Percentiles rank a stretch among this genome's conserved stretches.
Evolutionary conservation across 2,888 invertebrate species (phyloP).

Genomic region (Drosophila infuscata): DNA sequence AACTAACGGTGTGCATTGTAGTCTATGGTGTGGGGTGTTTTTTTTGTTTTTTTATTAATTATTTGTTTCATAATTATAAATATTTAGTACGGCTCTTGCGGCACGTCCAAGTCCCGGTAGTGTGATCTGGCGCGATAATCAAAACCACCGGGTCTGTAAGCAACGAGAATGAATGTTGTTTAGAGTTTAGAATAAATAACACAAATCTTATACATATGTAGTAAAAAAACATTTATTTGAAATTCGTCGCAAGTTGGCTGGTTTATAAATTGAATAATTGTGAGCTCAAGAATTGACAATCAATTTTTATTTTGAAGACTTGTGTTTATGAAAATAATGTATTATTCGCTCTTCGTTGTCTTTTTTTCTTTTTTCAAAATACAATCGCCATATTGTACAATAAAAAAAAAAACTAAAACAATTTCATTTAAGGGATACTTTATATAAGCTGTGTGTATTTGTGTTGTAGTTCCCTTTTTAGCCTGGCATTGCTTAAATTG

Average conservation of each 20-base stretch:
- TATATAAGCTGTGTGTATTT: slow-evolving; percentile 16
- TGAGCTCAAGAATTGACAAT: slow-evolving; percentile 8
- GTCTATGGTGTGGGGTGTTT: slow-evolving; percentile 17
- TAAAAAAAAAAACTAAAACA: slow-evolving; percentile 4
- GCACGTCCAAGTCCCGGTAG: slow-evolving; percentile 97
- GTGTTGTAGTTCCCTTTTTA: slow-evolving; percentile 37
- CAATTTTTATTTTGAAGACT: slow-evolving; percentile 4
- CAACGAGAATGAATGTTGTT: slow-evolving; percentile 83
- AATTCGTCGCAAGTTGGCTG: slow-evolving; percentile 25
- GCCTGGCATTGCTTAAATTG: slow-evolving; percentile 60
- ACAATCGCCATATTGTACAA: slow-evolving; percentile 61
- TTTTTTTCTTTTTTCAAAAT: slow-evolving; percentile 68
- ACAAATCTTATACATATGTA: slow-evolving; percentile 41
- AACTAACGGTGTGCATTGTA: slow-evolving; percentile 33
- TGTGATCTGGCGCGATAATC: slow-evolving; percentile 96
- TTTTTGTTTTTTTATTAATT: not conserved
- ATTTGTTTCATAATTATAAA: not conserved
- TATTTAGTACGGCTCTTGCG: slow-evolving; percentile 89
- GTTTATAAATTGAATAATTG: slow-evolving; percentile 7
- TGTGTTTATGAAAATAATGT: slow-evolving; percentile 23
- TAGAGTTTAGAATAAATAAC: slow-evolving; percentile 56
- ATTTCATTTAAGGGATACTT: slow-evolving; percentile 20
- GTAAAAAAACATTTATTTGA: slow-evolving; percentile 58
- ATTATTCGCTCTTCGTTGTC: slow-evolving; percentile 13
- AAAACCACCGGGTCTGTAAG: slow-evolving; percentile 89